These are phyloP conservation scores for Acleris emargana DNA, from an alignment of 2,888 invertebrate species.

Conservation along the genomic window DNA sequence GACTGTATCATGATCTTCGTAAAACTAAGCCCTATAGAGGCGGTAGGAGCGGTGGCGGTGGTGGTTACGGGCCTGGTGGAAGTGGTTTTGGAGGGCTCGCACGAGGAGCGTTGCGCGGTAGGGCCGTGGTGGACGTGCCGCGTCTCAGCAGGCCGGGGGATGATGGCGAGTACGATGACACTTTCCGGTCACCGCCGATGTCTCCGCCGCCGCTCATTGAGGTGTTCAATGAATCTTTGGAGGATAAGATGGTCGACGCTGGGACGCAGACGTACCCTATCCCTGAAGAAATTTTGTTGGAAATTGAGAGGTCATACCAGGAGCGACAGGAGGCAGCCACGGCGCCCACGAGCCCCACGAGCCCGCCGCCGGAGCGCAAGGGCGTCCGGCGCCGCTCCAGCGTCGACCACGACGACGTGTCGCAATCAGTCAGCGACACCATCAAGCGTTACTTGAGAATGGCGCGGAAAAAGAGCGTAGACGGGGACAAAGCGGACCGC, in stretches of 20 bases:
- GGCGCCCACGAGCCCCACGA: slow-evolving; percentile 70
- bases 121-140: slow-evolving; percentile 51
- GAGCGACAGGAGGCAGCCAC: slow-evolving; percentile 72
- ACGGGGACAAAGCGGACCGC: slow-evolving; percentile 90
- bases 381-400: slow-evolving; percentile 87
- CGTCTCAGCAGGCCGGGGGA: slow-evolving; percentile 49
- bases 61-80: slow-evolving; percentile 57
- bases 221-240: slow-evolving; percentile 84
- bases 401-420: slow-evolving; percentile 92
- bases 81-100: slow-evolving; percentile 59
- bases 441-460: slow-evolving; percentile 93
- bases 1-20: slow-evolving; percentile 88
- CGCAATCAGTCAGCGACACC: slow-evolving; percentile 93
- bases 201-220: slow-evolving; percentile 88
- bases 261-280: slow-evolving; percentile 86
- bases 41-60: slow-evolving; percentile 64
- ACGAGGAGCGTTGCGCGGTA: slow-evolving; percentile 57
- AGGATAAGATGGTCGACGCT: slow-evolving; percentile 78
- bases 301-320: slow-evolving; percentile 74
- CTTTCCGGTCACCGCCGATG: slow-evolving; percentile 67
- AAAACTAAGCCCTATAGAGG: slow-evolving; percentile 84
- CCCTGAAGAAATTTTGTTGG: slow-evolving; percentile 79
- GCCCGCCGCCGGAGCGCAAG: slow-evolving; percentile 67
- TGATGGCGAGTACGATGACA: slow-evolving; percentile 55
- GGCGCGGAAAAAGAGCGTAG: slow-evolving; percentile 94